Evolutionary conservation across 2,888 invertebrate genomes (phyloP), one percentile per base, ranked within the genome.

Genomic region (Argyresthia albistria): DNA sequence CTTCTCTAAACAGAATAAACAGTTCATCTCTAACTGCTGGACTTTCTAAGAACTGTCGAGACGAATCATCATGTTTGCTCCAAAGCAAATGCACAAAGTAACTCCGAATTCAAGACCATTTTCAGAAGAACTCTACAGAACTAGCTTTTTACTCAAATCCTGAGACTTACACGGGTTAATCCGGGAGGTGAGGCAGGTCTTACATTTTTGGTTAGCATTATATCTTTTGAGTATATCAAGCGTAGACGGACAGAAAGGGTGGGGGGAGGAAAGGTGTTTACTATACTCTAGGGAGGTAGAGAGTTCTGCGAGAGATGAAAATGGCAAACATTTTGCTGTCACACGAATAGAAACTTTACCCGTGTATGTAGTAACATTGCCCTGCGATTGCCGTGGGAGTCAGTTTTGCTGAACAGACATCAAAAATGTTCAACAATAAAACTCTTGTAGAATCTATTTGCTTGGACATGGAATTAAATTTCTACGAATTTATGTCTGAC

Each of bases 291-390:
- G 84, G 83, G 86, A 86, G 81, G 73, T 64, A 67, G 70, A 70
- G 43, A 37, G 45, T 47, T 54, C 43, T 37, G 16, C 11, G 69
- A 79, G 81, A 80, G 81, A 86, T 83, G 82, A 86, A 83, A 84
- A 83, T 83, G 82, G 78, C 71, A 76, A 80, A 84, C 83, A 83
- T 83, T 83, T 80, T 79, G 76, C 76, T 67, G 25, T 25, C 25
- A 25, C 25, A 25, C 3, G 25, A 25, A 6, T 25, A 25, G 25
- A 25, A 25, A 6, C 25, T 2, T 25, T 25, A 25, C 6, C 25
- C 25, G 25, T 25, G 25, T 25, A 25, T 25, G 25, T 25, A 25
- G 25, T 25, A 25, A n/a, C n/a, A n/a, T n/a, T n/a, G n/a, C n/a
- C n/a, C n/a, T n/a, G n/a, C n/a, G n/a, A n/a, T 25, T 25, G 25